Evolutionary conservation across 2,113 vertebrate genomes (phyloP).

Genomic region (Sitta europaea): DNA sequence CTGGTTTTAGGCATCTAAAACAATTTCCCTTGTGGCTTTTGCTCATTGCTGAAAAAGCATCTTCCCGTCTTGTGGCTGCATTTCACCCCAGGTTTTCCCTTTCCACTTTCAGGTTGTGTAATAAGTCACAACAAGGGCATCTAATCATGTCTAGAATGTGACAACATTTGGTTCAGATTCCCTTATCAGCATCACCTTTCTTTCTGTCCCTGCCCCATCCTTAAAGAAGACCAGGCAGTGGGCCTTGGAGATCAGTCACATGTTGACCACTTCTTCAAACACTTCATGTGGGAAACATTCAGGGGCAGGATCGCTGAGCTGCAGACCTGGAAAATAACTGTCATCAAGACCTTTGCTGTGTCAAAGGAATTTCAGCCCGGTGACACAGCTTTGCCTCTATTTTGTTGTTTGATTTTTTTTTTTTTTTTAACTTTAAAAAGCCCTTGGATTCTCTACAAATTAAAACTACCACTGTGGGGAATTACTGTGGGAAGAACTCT

Average conservation of each 20-base stretch:
- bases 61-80: slow-evolving; percentile 8
- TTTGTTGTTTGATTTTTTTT: not conserved
- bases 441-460: not conserved
- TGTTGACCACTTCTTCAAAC: slow-evolving; percentile 67
- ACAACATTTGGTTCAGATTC: slow-evolving; percentile 74
- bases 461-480: not conserved
- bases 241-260: slow-evolving; percentile 71
- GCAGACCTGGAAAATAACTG: slow-evolving; percentile 81
- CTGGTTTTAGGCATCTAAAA: not conserved
- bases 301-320: slow-evolving; percentile 50
- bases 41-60: not conserved
- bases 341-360: slow-evolving; percentile 67
- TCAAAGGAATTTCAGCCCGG: slow-evolving; percentile 67
- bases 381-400: not conserved
- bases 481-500: not conserved
- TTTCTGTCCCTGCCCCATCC: slow-evolving; percentile 34
- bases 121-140: slow-evolving; percentile 68
- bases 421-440: not conserved
- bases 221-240: slow-evolving; percentile 49
- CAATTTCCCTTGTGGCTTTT: not conserved
- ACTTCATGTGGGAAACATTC: slow-evolving; percentile 68
- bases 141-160: slow-evolving; percentile 70
- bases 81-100: slow-evolving; percentile 60
- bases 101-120: slow-evolving; percentile 42
- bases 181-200: slow-evolving; percentile 70